These are phyloP conservation scores for Bombyx mori DNA, from an alignment of 1,140 invertebrate species.

Conservation along the genomic window ASM3026992v2 NC_085118.1:5973501-5974000, in stretches of 20 bases:
- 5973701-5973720: conserved; percentile 25
- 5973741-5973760: conserved; percentile 24
- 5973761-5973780: conserved; percentile 29
- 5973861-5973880: conserved; percentile 64
- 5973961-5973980: conserved; percentile 47
- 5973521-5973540: conserved; percentile 66
- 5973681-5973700: conserved; percentile 1
- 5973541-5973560: conserved; percentile 62
- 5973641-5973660: conserved; percentile 3
- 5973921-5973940: conserved; percentile 61
- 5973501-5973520: conserved; percentile 32
- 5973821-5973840: conserved; percentile 55
- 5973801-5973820: conserved; percentile 67
- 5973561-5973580: conserved; percentile 23
- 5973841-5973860: conserved; percentile 59
- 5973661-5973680: conserved; percentile 4
- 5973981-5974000: conserved; percentile 23
- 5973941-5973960: conserved; percentile 61
- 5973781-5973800: conserved; percentile 66
- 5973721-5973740: conserved; percentile 28
- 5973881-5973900: conserved; percentile 55
- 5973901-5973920: conserved; percentile 52
- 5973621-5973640: conserved; percentile 8
- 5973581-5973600: conserved; percentile 31
- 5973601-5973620: conserved; percentile 24